Conservation (phyloP, 2,888 invertebrate genomes). For the Cyrtodaria siliqua region DNA sequence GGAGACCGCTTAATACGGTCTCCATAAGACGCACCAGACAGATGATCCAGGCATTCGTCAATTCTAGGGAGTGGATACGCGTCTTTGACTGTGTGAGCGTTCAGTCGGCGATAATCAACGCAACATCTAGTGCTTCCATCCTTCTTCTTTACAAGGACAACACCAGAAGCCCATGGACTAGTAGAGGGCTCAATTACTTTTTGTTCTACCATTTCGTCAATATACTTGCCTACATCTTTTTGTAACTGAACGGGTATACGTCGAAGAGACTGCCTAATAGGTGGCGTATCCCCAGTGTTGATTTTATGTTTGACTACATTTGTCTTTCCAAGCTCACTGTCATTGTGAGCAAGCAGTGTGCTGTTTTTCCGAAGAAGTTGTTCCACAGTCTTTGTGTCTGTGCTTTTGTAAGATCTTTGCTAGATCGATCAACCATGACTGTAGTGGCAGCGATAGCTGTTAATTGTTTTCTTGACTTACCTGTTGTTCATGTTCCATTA, state of each 20-base stretch:
- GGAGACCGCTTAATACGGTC: background rate
- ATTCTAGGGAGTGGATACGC: slow-evolving; percentile 41
- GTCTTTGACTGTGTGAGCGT: slow-evolving; percentile 25
- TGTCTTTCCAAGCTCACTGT: slow-evolving; percentile 2
- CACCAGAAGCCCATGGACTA: too few species aligned
- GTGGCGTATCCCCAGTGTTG: background rate
- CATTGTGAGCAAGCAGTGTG: background rate
- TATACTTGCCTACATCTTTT: too few species aligned
- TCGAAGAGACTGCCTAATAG: background rate
- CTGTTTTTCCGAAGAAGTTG: slow-evolving; percentile 15
- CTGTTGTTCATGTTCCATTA: too few species aligned
- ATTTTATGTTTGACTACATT: slow-evolving; percentile 2
- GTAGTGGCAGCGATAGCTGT: background rate
- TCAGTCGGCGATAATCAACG: slow-evolving; percentile 30
- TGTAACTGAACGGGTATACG: too few species aligned
- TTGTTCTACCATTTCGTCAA: too few species aligned
- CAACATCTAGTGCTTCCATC: slow-evolving; percentile 34
- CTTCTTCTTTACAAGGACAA: background rate
- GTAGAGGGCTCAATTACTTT: too few species aligned
- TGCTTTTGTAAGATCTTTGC: too few species aligned
- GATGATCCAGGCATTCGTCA: slow-evolving; percentile 22
- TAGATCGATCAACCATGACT: too few species aligned
- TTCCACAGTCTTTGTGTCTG: slow-evolving; percentile 8
- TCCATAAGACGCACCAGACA: slow-evolving; percentile 21
- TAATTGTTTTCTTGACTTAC: too few species aligned